Evolutionary conservation across 2,113 vertebrate species (phyloP).

Genomic region (Pituophis catenifer): DNA sequence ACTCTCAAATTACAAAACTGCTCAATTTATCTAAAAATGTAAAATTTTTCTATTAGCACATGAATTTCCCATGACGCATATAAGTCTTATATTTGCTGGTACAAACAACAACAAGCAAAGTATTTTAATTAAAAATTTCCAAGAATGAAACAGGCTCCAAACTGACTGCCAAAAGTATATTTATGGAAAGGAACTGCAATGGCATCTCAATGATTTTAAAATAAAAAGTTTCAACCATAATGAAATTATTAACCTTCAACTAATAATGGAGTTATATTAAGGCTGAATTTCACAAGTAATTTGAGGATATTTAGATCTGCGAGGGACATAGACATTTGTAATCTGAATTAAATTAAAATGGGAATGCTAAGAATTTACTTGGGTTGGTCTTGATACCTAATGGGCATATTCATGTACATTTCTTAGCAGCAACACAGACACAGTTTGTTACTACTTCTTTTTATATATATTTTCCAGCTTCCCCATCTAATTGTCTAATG

Average conservation of each 20-base stretch:
- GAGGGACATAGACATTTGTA: not conserved
- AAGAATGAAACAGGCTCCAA: conserved; percentile 20
- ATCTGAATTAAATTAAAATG: accelerated
- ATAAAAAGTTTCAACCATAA: not conserved
- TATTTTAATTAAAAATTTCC: conserved; percentile 34
- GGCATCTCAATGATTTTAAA: not conserved
- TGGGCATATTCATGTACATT: not conserved
- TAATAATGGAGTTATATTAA: conserved; percentile 11
- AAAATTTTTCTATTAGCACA: not conserved
- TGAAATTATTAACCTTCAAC: not conserved
- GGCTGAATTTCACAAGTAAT: not conserved
- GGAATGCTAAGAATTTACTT: not conserved
- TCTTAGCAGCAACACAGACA: not conserved
- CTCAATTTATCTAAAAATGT: conserved; percentile 28
- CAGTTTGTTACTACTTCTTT: not conserved
- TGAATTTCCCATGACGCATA: conserved; percentile 6
- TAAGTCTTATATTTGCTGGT: conserved; percentile 7
- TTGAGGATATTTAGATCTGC: not conserved
- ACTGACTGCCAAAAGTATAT: conserved; percentile 32
- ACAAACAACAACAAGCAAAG: not conserved
- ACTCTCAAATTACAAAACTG: not conserved
- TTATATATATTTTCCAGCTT: not conserved
- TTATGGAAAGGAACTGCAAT: conserved; percentile 1
- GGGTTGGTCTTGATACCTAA: not conserved
- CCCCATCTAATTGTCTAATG: not conserved